Conservation (phyloP, 2,888 invertebrate genomes). For the Schrankia costaestrigalis region DNA sequence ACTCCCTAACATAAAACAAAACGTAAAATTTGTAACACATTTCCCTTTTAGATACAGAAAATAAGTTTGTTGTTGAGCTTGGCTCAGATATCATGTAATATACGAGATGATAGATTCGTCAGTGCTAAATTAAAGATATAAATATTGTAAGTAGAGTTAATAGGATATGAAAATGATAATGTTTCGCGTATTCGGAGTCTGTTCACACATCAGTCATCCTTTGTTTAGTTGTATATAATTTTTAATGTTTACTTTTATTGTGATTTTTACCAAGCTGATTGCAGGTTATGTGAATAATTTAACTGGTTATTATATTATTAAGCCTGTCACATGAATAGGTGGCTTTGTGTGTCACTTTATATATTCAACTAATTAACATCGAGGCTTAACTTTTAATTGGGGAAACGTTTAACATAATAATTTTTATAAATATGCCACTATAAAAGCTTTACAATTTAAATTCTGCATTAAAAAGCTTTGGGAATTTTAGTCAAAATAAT, state of each 20-base stretch:
- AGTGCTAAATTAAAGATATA: conserved; percentile 30
- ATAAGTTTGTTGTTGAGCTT: too few relatives aligned
- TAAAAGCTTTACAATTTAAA: too few relatives aligned
- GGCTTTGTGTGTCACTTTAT: conserved; percentile 15
- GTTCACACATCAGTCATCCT: conserved; percentile 43
- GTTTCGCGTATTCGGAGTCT: conserved; percentile 35
- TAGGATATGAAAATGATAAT: conserved; percentile 44
- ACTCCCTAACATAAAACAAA: too few relatives aligned
- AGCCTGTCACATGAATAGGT: conserved; percentile 9
- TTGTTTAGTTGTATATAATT: conserved; percentile 50
- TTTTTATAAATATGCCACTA: too few relatives aligned
- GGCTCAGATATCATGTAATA: too few relatives aligned
- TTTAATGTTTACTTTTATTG: conserved; percentile 39
- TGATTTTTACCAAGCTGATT: conserved; percentile 35
- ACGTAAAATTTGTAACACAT: too few relatives aligned
- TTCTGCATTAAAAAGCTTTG: too few relatives aligned
- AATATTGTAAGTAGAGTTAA: conserved; percentile 49
- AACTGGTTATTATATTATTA: conserved; percentile 11
- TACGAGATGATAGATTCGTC: conserved; percentile 15
- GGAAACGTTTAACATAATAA: conserved; percentile 12
- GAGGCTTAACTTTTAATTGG: conserved; percentile 18
- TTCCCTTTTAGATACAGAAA: too few relatives aligned
- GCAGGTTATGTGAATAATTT: conserved; percentile 22
- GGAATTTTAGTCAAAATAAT: too few relatives aligned
- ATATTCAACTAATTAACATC: conserved; percentile 12